Percentiles rank a stretch among this genome's conserved stretches.
phyloP scores from a whole-genome alignment of 2,888 invertebrate species.

The Melolontha melolontha region DNA sequence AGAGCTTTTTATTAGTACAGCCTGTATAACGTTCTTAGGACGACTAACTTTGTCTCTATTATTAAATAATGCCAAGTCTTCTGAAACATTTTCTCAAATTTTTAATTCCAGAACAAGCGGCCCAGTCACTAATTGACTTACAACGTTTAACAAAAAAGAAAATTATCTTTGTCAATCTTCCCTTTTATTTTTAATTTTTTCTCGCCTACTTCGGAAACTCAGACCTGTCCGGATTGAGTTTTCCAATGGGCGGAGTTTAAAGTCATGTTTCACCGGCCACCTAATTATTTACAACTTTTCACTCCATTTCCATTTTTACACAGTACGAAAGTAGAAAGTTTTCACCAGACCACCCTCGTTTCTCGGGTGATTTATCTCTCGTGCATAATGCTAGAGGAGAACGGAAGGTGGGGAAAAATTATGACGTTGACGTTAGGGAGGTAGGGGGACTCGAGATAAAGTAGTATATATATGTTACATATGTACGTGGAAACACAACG shows the following conservation, averaged over 20 bases:
- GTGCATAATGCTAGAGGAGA: constrained; percentile 20
- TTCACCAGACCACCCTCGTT: constrained; percentile 9
- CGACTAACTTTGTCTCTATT: too few species aligned
- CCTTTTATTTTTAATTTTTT: too few species aligned
- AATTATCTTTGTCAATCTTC: background rate
- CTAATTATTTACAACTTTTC: constrained; percentile 39
- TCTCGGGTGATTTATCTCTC: constrained; percentile 27
- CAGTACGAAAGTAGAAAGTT: constrained; percentile 25
- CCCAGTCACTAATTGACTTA: background rate
- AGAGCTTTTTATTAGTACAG: too few species aligned
- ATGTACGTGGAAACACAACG: background rate
- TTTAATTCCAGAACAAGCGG: background rate
- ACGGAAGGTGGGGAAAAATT: constrained; percentile 12
- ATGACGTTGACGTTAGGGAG: constrained; percentile 20
- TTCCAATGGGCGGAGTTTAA: constrained; percentile 24
- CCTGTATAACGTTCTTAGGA: too few species aligned
- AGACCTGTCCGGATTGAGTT: constrained; percentile 22
- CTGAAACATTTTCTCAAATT: background rate
- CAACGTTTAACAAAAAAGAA: background rate
- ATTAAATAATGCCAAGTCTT: too few species aligned
- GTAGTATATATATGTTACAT: constrained; percentile 15
- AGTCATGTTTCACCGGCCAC: constrained; percentile 27
- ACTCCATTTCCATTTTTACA: constrained; percentile 35
- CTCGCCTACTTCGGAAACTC: too few species aligned
- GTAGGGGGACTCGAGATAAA: constrained; percentile 27